These are phyloP conservation scores for Scatophagus argus DNA, from an alignment of 2,113 vertebrate genomes.

Conservation along the genomic window DNA sequence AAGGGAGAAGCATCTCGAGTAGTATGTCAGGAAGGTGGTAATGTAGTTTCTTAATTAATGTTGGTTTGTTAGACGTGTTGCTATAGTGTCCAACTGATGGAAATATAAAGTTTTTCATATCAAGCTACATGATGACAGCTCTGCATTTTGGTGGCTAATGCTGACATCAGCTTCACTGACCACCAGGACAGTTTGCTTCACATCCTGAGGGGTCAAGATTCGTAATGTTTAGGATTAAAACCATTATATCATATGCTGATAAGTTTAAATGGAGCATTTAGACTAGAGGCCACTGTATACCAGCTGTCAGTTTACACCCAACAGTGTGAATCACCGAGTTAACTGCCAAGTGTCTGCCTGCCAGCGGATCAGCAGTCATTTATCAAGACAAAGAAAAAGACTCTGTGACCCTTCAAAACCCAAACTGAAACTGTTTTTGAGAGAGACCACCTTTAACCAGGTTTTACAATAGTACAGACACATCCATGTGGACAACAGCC, in stretches of 20 bases:
- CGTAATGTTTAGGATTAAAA: not conserved
- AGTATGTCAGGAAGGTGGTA: no score
- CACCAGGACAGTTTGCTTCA: no score
- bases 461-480: not conserved
- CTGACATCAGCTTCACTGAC: not conserved
- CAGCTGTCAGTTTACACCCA: not conserved
- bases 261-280: not conserved
- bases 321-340: not conserved
- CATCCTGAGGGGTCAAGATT: not conserved
- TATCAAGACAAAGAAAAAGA: not conserved
- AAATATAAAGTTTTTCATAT: not conserved
- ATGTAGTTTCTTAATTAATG: not conserved
- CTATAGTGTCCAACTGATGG: not conserved
- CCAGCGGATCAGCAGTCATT: not conserved
- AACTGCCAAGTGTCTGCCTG: not conserved
- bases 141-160: not conserved
- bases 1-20: not conserved
- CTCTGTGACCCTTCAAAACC: not conserved
- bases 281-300: not conserved
- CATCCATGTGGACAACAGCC: not conserved
- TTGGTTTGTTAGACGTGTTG: not conserved
- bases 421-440: not conserved
- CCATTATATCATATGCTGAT: not conserved
- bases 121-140: not conserved
- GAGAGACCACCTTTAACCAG: not conserved